phyloP scores from a whole-genome alignment of 1,140 invertebrate species.

The Calephelis nemesis region DNA sequence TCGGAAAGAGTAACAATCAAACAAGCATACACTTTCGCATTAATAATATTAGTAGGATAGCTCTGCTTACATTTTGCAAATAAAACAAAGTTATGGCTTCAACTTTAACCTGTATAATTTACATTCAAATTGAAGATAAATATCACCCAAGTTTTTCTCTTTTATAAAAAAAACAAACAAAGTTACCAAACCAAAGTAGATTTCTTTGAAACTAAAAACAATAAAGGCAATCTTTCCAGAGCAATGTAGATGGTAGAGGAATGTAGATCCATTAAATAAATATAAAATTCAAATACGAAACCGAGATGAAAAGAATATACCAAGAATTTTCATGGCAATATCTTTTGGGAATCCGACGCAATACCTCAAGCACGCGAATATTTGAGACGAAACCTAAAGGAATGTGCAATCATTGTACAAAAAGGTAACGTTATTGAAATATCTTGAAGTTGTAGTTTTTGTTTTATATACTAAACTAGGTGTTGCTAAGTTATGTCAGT shows the following conservation, averaged over 20 bases:
- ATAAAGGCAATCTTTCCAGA: not conserved
- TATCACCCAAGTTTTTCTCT: too few relatives aligned
- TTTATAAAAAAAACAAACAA: not conserved
- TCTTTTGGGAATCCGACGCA: constrained; percentile 34
- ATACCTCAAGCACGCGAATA: constrained; percentile 15
- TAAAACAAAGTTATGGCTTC: too few relatives aligned
- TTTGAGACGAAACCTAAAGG: not conserved
- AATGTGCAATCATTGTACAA: constrained; percentile 15
- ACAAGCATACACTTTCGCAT: too few relatives aligned
- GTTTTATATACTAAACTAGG: not conserved
- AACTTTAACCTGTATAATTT: too few relatives aligned
- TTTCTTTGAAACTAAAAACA: not conserved
- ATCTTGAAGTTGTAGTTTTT: not conserved
- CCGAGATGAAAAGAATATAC: constrained; percentile 30
- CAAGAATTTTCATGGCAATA: constrained; percentile 35
- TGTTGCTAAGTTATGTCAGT: too few relatives aligned
- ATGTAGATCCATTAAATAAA: constrained; percentile 21
- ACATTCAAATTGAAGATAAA: too few relatives aligned
- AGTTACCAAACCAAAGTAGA: not conserved
- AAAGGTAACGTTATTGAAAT: constrained; percentile 8
- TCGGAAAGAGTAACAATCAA: too few relatives aligned
- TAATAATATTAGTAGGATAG: too few relatives aligned
- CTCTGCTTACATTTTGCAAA: too few relatives aligned
- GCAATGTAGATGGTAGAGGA: not conserved
- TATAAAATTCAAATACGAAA: constrained; percentile 26